Conservation (phyloP, 2,888 invertebrate genomes). For the Oligia strigilis region DNA sequence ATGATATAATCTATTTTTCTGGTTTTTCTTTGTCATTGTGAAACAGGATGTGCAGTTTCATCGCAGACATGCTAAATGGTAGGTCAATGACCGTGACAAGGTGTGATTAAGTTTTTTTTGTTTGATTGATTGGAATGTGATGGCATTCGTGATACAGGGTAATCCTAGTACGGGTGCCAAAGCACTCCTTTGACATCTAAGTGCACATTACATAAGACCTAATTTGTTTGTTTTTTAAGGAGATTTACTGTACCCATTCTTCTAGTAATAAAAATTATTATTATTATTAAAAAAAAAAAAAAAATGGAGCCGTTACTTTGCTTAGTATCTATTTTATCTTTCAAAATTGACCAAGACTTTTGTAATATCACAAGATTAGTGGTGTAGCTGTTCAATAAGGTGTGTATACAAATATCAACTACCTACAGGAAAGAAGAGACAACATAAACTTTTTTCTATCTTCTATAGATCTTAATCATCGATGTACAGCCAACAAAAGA, state of each 20-base stretch:
- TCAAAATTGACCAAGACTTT: neutral
- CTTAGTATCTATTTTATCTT: neutral
- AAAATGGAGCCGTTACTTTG: neutral
- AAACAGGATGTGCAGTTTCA: constrained; percentile 10
- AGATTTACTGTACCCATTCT: no score
- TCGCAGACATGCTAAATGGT: constrained; percentile 10
- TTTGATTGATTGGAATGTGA: no score
- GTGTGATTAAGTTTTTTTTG: neutral
- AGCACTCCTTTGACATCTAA: no score
- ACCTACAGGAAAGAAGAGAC: neutral
- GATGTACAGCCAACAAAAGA: no score
- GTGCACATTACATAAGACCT: no score
- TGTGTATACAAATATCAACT: neutral
- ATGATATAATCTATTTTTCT: no score
- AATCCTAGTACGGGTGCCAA: no score
- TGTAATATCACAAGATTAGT: neutral
- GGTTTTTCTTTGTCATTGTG: neutral
- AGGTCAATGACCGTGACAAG: constrained; percentile 10
- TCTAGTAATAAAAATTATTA: no score
- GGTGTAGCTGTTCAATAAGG: neutral
- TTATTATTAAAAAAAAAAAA: no score
- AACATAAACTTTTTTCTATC: neutral
- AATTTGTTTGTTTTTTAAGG: no score
- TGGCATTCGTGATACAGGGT: no score
- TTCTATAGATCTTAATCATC: neutral